phyloP scores from a whole-genome alignment of 2,797 vertebrate genomes.

The Merluccius polli region DNA sequence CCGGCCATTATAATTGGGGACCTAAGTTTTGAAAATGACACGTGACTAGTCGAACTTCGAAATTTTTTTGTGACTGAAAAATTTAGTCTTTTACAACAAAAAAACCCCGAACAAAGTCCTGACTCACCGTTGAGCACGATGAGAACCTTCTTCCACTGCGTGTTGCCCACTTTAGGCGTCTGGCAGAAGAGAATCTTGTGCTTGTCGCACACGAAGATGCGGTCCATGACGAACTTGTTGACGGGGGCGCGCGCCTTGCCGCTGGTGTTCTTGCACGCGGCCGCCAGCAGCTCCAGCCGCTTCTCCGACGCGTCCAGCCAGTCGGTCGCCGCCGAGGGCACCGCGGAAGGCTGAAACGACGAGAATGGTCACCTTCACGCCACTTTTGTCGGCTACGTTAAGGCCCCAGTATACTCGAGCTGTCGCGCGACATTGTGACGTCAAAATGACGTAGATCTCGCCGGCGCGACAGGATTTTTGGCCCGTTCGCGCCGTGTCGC shows the following conservation, averaged over 20 bases:
- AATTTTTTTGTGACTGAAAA: no score
- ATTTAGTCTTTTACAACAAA: no score
- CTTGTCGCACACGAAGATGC: slow-evolving; percentile 97
- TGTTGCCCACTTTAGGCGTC: slow-evolving; percentile 98
- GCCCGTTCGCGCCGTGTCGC: no score
- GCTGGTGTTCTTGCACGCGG: slow-evolving; percentile 80
- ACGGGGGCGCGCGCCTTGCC: slow-evolving; percentile 82
- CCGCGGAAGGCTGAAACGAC: slow-evolving; percentile 48
- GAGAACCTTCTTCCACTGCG: slow-evolving; percentile 99
- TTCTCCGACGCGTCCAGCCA: slow-evolving; percentile 72
- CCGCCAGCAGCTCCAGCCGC: slow-evolving; percentile 79
- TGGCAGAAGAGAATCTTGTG: slow-evolving; percentile 98
- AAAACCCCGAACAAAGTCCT: neutral
- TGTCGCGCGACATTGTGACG: no score
- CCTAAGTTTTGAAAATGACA: no score
- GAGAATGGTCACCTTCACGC: no score
- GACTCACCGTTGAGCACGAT: slow-evolving; percentile 92
- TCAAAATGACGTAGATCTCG: no score
- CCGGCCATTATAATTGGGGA: no score
- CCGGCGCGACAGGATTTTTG: no score
- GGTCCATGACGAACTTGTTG: slow-evolving; percentile 92
- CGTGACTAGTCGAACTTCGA: no score
- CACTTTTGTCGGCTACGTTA: no score
- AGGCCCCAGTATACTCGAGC: no score
- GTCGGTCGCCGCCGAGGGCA: slow-evolving; percentile 30